Evolutionary conservation across 2,797 vertebrate genomes (phyloP).

Genomic region (Taenioides sp.): DNA sequence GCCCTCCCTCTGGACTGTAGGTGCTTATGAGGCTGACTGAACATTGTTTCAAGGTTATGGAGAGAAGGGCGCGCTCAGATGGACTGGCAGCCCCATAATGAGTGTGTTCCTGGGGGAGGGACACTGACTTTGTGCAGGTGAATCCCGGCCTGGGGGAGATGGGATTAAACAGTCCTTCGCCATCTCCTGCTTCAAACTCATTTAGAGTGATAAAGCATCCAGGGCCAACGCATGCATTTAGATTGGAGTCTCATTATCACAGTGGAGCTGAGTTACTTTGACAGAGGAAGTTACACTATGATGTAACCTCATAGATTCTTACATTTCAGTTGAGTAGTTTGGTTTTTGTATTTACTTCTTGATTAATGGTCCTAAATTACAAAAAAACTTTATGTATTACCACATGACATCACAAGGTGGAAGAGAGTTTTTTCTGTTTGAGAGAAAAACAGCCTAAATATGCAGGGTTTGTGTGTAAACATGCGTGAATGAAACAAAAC

Average conservation of each 20-base stretch:
- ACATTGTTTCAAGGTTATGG: slow-evolving; percentile 73
- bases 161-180: slow-evolving; percentile 53
- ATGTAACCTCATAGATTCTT: background rate
- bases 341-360: too few relatives aligned
- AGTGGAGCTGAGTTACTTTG: background rate
- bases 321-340: background rate
- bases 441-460: too few relatives aligned
- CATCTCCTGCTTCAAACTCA: slow-evolving; percentile 45
- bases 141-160: slow-evolving; percentile 58
- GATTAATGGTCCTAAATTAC: too few relatives aligned
- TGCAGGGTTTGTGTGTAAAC: too few relatives aligned
- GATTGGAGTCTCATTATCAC: background rate
- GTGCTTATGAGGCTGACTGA: slow-evolving; percentile 69
- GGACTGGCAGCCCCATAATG: slow-evolving; percentile 68
- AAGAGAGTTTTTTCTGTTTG: too few relatives aligned
- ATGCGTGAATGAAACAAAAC: too few relatives aligned
- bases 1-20: slow-evolving; percentile 57
- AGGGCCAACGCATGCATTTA: slow-evolving; percentile 5
- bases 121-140: slow-evolving; percentile 73
- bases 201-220: slow-evolving; percentile 50
- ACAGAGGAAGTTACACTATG: background rate
- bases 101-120: slow-evolving; percentile 72
- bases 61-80: slow-evolving; percentile 60
- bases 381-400: too few relatives aligned
- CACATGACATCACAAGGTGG: too few relatives aligned